Percentiles rank a stretch among this genome's conserved stretches.
These are phyloP conservation scores for Drosophila sproati DNA, from an alignment of 1,140 invertebrate genomes.

Conservation along the genomic window DNA sequence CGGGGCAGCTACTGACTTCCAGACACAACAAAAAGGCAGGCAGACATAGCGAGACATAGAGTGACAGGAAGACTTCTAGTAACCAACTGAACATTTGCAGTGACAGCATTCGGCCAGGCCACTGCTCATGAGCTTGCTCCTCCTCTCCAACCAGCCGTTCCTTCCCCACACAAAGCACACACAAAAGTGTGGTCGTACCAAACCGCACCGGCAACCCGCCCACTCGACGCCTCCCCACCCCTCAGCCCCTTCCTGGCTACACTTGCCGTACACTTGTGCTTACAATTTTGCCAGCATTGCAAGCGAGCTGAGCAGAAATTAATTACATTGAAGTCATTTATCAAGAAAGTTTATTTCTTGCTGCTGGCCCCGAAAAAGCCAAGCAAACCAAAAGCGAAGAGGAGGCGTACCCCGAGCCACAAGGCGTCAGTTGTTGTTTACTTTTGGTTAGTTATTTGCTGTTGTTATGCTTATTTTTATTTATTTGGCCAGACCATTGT, in stretches of 20 bases:
- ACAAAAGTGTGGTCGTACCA: constrained; percentile 20
- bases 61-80: constrained; percentile 7
- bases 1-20: constrained; percentile 57
- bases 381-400: constrained; percentile 48
- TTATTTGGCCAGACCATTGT: constrained; percentile 73
- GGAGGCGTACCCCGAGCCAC: constrained; percentile 54
- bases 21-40: constrained; percentile 1
- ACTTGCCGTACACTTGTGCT: constrained; percentile 40
- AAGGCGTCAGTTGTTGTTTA: constrained; percentile 79
- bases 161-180: constrained; percentile 18
- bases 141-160: neutral
- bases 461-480: constrained; percentile 81
- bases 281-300: constrained; percentile 56
- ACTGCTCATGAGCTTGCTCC: constrained; percentile 65
- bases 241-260: constrained; percentile 10
- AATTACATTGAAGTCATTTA: constrained; percentile 84
- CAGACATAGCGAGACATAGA: neutral
- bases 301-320: constrained; percentile 78
- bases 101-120: constrained; percentile 65
- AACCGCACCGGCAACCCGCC: constrained; percentile 11
- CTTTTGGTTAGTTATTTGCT: constrained; percentile 65
- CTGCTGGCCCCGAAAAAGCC: constrained; percentile 36
- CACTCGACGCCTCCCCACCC: neutral
- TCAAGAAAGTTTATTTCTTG: constrained; percentile 83
- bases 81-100: constrained; percentile 68